Base-by-base conservation (phyloP, 2,797 vertebrate genomes). In the Rallus crepitans region DNA sequence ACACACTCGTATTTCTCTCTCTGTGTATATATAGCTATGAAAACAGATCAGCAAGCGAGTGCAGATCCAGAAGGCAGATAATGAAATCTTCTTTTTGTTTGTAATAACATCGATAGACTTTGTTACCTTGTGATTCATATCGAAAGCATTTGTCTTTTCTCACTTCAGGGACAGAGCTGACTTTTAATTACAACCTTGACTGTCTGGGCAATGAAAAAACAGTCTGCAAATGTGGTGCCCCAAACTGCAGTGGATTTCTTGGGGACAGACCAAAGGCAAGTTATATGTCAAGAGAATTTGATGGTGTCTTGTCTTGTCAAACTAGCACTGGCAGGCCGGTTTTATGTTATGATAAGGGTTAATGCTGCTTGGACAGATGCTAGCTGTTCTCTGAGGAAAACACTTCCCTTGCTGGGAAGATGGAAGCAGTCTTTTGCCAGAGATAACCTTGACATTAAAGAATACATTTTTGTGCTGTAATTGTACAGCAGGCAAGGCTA, bases 141-240 rank as follows among this genome's bases (percentile, higher is more conserved):
- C 48, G 31, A 48, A 86, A 77, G 57, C 6, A 6, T 57, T 16
- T 64, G 27, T 83, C 37, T 94, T 93, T 60, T 87, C 55, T 78
- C 89, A 53, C 25, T 61, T 59, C 96, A 99, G 99, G 99, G 27
- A 99, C 99, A 0, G 99, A 99, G 96, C 97, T 99, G 92, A 99
- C 99, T 48, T 99, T 99, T 82, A 99, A 99, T 97, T 99, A 99
- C 97, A 99, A 99, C 97, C 98, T 99, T 45, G 99, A 99, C 95
- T 99, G 99, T 92, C 98, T 99, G 83, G 99, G 99, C 27, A 99
- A 99, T 19, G 99, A 99, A 96, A 99, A 99, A 94, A 99, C 99
- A 0, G 98, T 99, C 70, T 99, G 99, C 95, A 99, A 98, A 94
- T 99, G 99, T 28, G 99, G 98, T 4, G 99, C 99, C 15, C 98